Evolutionary conservation across 1,140 invertebrate species (phyloP).

Genomic region (Drosophila subpulchrella): DNA sequence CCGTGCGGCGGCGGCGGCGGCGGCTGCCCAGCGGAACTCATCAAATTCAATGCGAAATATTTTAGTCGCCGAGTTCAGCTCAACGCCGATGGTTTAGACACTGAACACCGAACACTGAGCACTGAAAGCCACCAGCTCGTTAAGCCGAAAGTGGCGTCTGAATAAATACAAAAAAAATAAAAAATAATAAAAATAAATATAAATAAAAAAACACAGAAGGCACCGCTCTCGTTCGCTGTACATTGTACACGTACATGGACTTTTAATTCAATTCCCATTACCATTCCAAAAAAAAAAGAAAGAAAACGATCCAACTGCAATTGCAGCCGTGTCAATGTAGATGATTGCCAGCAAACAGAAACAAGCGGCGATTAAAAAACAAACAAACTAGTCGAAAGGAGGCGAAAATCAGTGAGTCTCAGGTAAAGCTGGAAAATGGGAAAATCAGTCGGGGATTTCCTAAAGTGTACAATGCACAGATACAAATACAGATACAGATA

Average conservation of each 20-base stretch:
- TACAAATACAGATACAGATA: background rate
- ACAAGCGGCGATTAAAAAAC: background rate
- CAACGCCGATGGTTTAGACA: conserved; percentile 71
- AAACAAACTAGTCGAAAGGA: background rate
- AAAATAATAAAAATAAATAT: background rate
- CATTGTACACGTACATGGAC: background rate
- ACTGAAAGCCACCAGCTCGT: conserved; percentile 11
- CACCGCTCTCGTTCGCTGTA: background rate
- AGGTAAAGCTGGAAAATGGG: background rate
- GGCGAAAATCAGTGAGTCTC: background rate
- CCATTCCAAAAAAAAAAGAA: background rate
- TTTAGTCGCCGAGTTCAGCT: conserved; percentile 79
- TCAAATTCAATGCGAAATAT: conserved; percentile 56
- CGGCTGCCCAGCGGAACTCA: conserved; percentile 51
- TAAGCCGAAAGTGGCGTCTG: conserved; percentile 12
- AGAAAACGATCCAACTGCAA: conserved; percentile 12
- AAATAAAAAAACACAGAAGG: background rate
- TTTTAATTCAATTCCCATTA: background rate
- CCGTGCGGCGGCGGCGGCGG: conserved; percentile 14
- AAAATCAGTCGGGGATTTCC: conserved; percentile 1
- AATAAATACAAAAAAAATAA: conserved; percentile 2
- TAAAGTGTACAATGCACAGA: background rate
- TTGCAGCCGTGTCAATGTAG: conserved; percentile 11
- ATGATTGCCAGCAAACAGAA: background rate
- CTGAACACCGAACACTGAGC: conserved; percentile 9